Conservation (phyloP, 2,113 vertebrate species). For the Aleadryas rufinucha region DNA sequence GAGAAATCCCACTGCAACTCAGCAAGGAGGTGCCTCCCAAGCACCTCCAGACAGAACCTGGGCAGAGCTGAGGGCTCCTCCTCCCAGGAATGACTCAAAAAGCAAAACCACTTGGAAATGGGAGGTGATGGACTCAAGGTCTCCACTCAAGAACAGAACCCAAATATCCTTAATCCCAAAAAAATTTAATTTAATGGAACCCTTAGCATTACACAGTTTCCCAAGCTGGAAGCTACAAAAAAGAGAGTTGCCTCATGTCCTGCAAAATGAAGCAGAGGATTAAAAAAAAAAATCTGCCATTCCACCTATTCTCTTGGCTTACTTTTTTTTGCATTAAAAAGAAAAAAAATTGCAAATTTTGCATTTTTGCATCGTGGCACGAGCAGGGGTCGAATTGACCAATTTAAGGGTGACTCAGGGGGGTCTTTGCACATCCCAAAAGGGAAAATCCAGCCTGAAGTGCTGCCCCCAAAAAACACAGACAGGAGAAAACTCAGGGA, state of each 20-base stretch:
- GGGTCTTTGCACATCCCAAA: not conserved
- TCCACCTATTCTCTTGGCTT: not conserved
- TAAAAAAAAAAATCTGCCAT: not conserved
- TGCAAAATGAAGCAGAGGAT: not conserved
- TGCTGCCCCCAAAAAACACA: not conserved
- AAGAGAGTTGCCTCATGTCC: not conserved
- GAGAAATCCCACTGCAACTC: not conserved
- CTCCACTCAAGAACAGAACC: not conserved
- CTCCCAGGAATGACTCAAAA: not conserved
- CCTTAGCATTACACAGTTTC: not conserved
- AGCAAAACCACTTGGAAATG: not conserved
- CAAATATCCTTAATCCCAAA: not conserved
- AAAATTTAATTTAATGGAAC: not conserved
- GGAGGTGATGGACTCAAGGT: not conserved
- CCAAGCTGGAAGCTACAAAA: not conserved
- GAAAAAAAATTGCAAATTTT: not conserved
- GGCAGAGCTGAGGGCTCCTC: not conserved
- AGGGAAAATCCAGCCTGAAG: not conserved
- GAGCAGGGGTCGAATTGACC: fast-evolving
- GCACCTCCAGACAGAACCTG: not conserved
- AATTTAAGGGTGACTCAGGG: not conserved
- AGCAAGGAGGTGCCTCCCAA: not conserved
- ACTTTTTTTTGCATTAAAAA: not conserved
- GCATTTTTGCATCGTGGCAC: fast-evolving
- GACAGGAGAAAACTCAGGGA: not conserved